Base-by-base conservation (phyloP, 2,797 vertebrate genomes). In the Clamator glandarius region DNA sequence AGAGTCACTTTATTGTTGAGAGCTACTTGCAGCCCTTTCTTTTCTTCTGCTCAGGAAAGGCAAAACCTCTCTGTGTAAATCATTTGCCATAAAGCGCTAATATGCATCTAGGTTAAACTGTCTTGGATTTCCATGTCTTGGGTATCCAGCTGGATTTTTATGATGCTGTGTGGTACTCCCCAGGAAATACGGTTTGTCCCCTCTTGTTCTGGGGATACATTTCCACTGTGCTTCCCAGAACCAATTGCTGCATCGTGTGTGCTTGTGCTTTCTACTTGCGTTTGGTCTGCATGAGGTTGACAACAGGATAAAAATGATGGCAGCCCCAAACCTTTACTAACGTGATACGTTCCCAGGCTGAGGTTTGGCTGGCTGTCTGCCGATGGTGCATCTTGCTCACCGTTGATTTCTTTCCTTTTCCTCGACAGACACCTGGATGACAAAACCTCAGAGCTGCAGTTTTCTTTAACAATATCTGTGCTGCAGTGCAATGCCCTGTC, bases 1-100 rank as follows among this genome's bases (percentile, higher is more conserved):
- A 92, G 92, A 92, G 77, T 73, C n/a, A 96, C 85, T 91, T 87
- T 41, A 89, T 95, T 94, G 81, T 92, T 91, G 67, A 44, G 74
- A 78, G 63, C 73, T 72, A 36, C 26, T 75, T 83, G 81, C 78
- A 87, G 73, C 66, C 67, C 36, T 69, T 55, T 78, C 74, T 19
- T 13, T 70, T 66, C n/a, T 73, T 68, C 48, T 92, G 57, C 81
- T 88, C 25, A 29, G 64, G 66, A 73, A 76, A 52, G 62, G 72
- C 76, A 70, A 28, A 92, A 52, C n/a, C 39, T 24, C 25, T 76
- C 67, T 0, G 0, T 54, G 54, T 67, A 55, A 55, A 24, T 69
- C 69, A 39, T 13, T 74, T 58, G 42, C 24, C 3, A 0, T 51
- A 48, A 31, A 57, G 57, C 26, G 0, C 17, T 64, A n/a, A 24